These are phyloP conservation scores for Takifugu bimaculatus DNA, from an alignment of 2,113 vertebrate species.

Conservation along the genomic window DNA sequence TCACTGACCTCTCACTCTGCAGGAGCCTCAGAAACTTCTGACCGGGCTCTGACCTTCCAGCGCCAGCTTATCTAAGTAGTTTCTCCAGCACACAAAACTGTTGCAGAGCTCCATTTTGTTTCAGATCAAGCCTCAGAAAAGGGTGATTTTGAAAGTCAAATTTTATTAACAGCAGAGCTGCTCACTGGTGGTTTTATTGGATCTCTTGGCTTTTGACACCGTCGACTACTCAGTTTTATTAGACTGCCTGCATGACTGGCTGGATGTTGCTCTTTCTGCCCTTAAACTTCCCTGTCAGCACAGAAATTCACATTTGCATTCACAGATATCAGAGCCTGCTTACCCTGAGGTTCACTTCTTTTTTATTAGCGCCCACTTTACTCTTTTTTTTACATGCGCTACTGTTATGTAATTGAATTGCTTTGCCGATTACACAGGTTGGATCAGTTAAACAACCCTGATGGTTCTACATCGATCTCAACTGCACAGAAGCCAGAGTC, in stretches of 20 bases:
- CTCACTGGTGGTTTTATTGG: constrained; percentile 7
- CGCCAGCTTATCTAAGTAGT: background rate
- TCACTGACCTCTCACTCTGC: background rate
- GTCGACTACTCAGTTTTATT: constrained; percentile 13
- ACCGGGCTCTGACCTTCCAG: background rate
- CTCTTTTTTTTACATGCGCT: background rate
- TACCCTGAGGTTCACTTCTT: background rate
- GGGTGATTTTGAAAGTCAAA: background rate
- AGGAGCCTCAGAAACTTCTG: background rate
- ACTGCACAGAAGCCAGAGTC: no score
- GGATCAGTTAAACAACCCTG: background rate
- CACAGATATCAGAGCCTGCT: background rate
- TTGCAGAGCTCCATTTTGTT: background rate
- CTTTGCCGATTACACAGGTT: background rate
- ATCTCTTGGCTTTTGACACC: constrained; percentile 16
- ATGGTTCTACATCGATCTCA: background rate
- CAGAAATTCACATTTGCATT: constrained; percentile 3
- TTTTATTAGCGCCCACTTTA: background rate
- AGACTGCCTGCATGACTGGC: constrained; percentile 1
- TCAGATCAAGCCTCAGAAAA: background rate
- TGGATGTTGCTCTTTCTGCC: constrained; percentile 2
- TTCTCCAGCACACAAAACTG: background rate
- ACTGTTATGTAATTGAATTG: background rate
- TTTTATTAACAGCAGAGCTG: background rate
- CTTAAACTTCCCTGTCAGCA: constrained; percentile 4